Evolutionary conservation across 2,888 invertebrate species (phyloP), one percentile per base, ranked within the genome.

Genomic region (Trachelus stipa): DNA sequence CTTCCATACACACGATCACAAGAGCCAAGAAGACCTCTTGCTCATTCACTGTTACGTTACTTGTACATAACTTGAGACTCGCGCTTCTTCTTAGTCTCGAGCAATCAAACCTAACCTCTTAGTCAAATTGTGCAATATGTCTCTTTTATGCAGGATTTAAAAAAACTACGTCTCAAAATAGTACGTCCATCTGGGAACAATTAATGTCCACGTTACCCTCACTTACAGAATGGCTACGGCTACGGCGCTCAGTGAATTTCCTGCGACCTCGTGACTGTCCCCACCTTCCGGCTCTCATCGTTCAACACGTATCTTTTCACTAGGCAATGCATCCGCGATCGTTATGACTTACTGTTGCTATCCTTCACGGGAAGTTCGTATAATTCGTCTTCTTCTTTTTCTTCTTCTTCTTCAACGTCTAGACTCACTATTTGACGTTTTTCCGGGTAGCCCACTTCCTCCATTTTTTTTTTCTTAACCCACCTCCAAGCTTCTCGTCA

Each of bases 391-490:
- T 56, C 9, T 23, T 40, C 40, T 23, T 56, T 23, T 23, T 56
- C 23, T 56, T 40, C 40, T 23, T 56, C 56, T 23, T 56, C 23
- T 56, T 56, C 56, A 56, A 23, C 23, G 56, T 56, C 56, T 56
- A 23, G 56, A 56, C 56, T 23, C 23, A 23, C 56, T 15, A 23
- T 15, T 23, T 23, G 23, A 56, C 56, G 23, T 23, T 23, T 56
- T 9, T 56, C 23, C 23, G 9, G 23, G 23, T 9, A 56, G 56
- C 9, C 9, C 56, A 56, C 56, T 56, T 23, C 23, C 73, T 71
- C 23, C 73, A 78, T 77, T 74, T 74, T 69, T 23, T 23, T 31
- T 78, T 33, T 79, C 34, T 69, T 31, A 77, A 30, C 78, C 23
- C 74, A 23, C 69, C 40, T 37, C 37, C n/a, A 30, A 11, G 35